Base-by-base conservation (phyloP, 2,113 vertebrate genomes). In the Aspidoscelis tigris region DNA sequence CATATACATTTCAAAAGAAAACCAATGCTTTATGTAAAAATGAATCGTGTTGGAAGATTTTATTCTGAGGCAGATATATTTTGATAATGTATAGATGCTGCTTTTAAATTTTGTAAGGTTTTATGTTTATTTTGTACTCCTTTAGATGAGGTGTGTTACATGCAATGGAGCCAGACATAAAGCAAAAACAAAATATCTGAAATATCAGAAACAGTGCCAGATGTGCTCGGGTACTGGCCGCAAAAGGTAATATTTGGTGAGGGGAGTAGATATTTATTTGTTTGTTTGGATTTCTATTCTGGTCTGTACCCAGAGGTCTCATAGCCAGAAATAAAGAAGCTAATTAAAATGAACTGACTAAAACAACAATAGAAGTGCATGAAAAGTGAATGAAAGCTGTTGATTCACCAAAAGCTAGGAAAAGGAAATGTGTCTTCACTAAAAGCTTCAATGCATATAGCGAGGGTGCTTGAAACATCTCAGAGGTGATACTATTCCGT, bases 171-270 rank as follows among this genome's bases (percentile, higher is more conserved):
- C 91, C 78, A 82, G 61, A 1, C 70, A 72, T 83, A 84, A 80
- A 66, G 87, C 75, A 16, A 83, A 74, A 83, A 64, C 74, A 22
- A 83, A 83, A 53, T 44, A 83, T 66, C 44, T 68, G 64, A 75
- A 80, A 86, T 90, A 88, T 64, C 78, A 80, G 2, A 81, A 83
- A 84, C 39, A 91, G 4, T 92, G 92, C 5, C 91, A 81, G 65
- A 47, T 89, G 58, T 93, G 94, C 0, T 85, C 89, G 0, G 93
- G 93, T 5, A 82, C 90, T 0, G 93, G 91, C 41, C 68, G 81
- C 44, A 88, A 44, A 41, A 94, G 94, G 94, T 93, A 90, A 0
- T 80, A 0, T 39, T 76, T 53, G 65, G 61, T 3, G 22, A 7
- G 7, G 61, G 7, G 22, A 7, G 7, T 24, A 9, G 71, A 43